Evolutionary conservation across 2,113 vertebrate genomes (phyloP).

Genomic region (Rhinolophus ferrumequinum): DNA sequence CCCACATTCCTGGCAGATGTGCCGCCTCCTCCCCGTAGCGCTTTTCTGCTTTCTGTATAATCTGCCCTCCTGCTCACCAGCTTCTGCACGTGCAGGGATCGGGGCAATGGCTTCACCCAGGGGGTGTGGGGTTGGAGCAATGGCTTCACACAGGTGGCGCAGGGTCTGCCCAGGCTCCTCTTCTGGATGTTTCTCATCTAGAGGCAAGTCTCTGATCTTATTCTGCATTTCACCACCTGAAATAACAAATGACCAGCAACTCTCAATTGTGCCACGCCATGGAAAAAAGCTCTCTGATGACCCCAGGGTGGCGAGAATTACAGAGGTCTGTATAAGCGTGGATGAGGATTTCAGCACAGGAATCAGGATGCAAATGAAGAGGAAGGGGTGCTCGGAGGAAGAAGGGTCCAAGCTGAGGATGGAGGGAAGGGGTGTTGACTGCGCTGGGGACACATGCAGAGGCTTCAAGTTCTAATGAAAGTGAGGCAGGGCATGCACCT

Average conservation of each 20-base stretch:
- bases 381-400: neutral
- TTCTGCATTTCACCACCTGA: conserved; percentile 25
- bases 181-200: neutral
- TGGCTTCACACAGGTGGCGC: neutral
- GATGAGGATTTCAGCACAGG: neutral
- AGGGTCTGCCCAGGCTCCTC: neutral
- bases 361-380: neutral
- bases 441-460: neutral
- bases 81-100: neutral
- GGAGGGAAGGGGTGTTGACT: neutral
- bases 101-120: neutral
- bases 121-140: neutral
- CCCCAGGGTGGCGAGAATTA: neutral
- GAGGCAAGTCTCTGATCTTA: neutral
- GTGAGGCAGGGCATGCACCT: neutral
- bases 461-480: neutral
- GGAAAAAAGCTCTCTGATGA: neutral
- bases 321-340: neutral
- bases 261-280: neutral
- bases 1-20: conserved; percentile 55
- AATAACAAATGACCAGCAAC: neutral
- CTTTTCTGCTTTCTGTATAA: conserved; percentile 41
- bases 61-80: neutral
- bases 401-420: neutral
- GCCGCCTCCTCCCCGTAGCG: neutral